These are phyloP conservation scores for Cheilosia urbana DNA, from an alignment of 2,888 invertebrate genomes.

Conservation along the genomic window DNA sequence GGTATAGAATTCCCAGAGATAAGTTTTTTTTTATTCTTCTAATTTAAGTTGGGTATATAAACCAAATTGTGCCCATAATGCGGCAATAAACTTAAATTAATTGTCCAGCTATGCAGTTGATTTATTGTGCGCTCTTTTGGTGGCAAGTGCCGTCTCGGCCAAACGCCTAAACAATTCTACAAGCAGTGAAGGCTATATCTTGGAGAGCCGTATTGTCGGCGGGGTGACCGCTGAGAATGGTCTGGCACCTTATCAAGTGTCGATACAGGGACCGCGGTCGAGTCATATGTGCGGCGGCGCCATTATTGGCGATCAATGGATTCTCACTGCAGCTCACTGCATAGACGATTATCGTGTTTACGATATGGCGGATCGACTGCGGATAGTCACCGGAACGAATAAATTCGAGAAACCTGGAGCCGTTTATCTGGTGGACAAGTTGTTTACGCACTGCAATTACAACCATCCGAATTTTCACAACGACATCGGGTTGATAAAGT, in stretches of 20 bases:
- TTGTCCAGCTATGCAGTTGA: constrained; percentile 41
- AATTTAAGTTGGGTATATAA: constrained; percentile 42
- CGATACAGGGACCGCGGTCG: constrained; percentile 80
- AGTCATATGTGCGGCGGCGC: constrained; percentile 82
- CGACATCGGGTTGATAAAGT: constrained; percentile 89
- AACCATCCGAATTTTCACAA: constrained; percentile 83
- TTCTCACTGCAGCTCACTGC: constrained; percentile 82
- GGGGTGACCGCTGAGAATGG: constrained; percentile 77
- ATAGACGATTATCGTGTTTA: constrained; percentile 78
- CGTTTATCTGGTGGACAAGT: constrained; percentile 78
- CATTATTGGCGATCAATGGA: constrained; percentile 78
- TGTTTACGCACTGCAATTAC: constrained; percentile 80
- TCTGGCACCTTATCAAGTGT: constrained; percentile 81
- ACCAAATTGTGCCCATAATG: constrained; percentile 25
- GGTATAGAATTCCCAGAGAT: constrained; percentile 8
- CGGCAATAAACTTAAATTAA: constrained; percentile 22
- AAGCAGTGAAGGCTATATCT: background rate
- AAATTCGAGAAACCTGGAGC: constrained; percentile 78
- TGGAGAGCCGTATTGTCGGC: constrained; percentile 78
- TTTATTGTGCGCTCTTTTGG: constrained; percentile 37
- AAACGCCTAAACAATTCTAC: constrained; percentile 11
- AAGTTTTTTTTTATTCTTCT: constrained; percentile 6
- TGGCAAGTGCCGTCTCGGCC: constrained; percentile 16
- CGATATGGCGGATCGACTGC: constrained; percentile 76
- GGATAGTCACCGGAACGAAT: constrained; percentile 80